A percentile compares a stretch with the other conserved stretches of the same genome.
Conservation (phyloP, 2,888 invertebrate genomes). For the Notodonta ziczac region DNA sequence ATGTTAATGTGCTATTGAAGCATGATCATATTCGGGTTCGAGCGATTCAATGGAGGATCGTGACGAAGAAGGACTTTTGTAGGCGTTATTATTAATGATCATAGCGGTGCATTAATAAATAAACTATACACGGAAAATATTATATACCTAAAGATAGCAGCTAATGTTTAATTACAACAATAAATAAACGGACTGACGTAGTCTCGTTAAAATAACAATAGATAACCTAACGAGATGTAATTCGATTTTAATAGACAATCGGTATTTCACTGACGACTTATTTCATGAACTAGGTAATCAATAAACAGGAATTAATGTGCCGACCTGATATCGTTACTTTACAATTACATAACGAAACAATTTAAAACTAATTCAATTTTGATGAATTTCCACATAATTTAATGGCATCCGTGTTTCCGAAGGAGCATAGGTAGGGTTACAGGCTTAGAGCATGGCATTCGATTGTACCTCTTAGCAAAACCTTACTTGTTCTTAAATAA, state of each 20-base stretch:
- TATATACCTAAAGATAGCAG: not conserved
- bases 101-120: not conserved
- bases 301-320: not conserved
- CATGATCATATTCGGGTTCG: not conserved
- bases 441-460: no score
- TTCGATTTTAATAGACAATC: not conserved
- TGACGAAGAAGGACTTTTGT: not conserved
- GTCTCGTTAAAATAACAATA: not conserved
- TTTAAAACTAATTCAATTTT: not conserved
- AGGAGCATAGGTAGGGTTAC: no score
- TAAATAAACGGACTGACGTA: not conserved
- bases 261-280: not conserved
- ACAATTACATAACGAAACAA: not conserved
- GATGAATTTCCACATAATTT: not conserved
- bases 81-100: not conserved
- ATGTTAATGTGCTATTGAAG: constrained; percentile 7
- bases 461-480: not conserved
- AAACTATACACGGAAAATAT: not conserved
- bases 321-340: not conserved
- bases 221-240: not conserved
- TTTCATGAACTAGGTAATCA: not conserved
- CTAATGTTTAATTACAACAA: not conserved
- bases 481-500: not conserved
- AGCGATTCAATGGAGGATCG: not conserved
- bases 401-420: no score